A percentile compares a stretch with the other conserved stretches of the same genome.
These are phyloP conservation scores for Heliornis fulica DNA, from an alignment of 2,113 vertebrate species.

Conservation along the genomic window DNA sequence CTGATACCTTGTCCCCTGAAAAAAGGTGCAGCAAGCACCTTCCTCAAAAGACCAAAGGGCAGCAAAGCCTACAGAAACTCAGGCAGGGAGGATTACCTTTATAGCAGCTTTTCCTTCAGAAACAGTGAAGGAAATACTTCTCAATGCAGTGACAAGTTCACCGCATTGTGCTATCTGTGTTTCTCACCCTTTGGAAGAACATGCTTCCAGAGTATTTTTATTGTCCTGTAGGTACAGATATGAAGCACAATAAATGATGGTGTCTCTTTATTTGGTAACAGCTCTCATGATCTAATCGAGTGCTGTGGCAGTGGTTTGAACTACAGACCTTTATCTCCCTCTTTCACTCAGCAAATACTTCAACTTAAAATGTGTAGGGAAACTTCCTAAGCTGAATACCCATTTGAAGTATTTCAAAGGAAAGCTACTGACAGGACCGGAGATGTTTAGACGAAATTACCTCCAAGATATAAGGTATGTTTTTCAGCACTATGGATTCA, in stretches of 20 bases:
- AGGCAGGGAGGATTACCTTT: background rate
- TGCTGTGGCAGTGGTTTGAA: background rate
- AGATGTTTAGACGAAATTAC: constrained; percentile 59
- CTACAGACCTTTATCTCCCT: background rate
- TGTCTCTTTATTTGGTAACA: background rate
- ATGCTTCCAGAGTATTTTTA: background rate
- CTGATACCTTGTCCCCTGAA: no score
- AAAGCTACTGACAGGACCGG: constrained; percentile 38
- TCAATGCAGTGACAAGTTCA: background rate
- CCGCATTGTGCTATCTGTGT: background rate
- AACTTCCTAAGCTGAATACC: constrained; percentile 21
- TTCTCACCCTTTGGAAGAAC: background rate
- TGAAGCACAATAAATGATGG: background rate
- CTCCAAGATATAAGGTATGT: constrained; percentile 8
- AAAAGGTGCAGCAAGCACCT: background rate
- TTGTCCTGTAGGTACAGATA: background rate
- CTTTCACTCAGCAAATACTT: background rate
- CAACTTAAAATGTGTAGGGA: background rate
- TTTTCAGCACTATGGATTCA: constrained; percentile 37
- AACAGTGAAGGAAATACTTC: background rate
- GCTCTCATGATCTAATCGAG: background rate
- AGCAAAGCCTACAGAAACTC: background rate
- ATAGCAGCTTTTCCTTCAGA: background rate
- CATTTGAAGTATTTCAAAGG: constrained; percentile 45
- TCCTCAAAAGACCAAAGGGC: background rate